phyloP scores from a whole-genome alignment of 2,113 vertebrate species.

The Astatoreochromis straeleni region DNA sequence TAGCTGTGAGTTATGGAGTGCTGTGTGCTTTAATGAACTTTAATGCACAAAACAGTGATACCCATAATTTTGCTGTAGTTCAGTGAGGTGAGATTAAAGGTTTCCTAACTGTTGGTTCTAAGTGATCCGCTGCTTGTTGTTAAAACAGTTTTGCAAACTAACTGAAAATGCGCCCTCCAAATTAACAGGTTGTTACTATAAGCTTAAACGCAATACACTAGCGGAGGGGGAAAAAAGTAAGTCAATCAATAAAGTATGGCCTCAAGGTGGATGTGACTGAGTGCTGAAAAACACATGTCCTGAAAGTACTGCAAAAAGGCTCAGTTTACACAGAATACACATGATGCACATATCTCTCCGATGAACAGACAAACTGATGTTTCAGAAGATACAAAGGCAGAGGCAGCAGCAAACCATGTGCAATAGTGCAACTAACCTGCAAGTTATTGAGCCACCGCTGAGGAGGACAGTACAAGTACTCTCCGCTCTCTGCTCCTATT shows the following conservation, averaged over 20 bases:
- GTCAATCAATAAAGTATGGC: not conserved
- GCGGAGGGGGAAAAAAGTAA: fast-evolving
- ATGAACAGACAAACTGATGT: not conserved
- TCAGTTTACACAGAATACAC: not conserved
- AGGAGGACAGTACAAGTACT: slow-evolving; percentile 74
- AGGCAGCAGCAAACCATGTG: not conserved
- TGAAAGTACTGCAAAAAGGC: not conserved
- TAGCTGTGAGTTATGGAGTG: not conserved
- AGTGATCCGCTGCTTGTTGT: not conserved
- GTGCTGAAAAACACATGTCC: not conserved
- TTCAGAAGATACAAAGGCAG: not conserved
- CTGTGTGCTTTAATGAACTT: not conserved
- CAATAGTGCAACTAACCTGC: slow-evolving; percentile 51
- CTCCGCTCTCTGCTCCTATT: slow-evolving; percentile 66
- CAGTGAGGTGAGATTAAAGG: not conserved
- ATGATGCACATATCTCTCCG: not conserved
- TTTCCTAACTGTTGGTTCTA: not conserved
- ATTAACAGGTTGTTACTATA: not conserved
- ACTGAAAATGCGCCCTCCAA: not conserved
- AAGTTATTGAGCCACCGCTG: slow-evolving; percentile 76
- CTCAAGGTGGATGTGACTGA: not conserved
- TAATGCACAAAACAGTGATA: not conserved
- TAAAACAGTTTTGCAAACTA: not conserved
- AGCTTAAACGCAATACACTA: not conserved
- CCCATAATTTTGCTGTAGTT: not conserved